Conservation (phyloP, 2,797 vertebrate genomes). For the Calcarius lapponicus region DNA sequence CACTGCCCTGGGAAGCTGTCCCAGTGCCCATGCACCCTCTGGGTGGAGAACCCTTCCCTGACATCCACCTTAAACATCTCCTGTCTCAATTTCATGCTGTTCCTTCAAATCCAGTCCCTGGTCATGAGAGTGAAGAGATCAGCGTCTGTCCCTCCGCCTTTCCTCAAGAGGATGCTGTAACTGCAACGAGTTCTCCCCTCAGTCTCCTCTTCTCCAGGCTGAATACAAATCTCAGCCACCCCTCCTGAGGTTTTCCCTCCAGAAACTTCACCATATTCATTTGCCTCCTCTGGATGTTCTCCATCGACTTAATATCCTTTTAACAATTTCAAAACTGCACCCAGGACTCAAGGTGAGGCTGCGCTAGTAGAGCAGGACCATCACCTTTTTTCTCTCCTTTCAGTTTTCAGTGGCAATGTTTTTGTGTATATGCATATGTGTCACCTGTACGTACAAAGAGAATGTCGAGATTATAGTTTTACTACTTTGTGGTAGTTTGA, state of each 20-base stretch:
- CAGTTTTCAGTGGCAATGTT: neutral
- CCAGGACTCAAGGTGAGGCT: neutral
- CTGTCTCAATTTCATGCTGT: neutral
- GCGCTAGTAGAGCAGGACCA: neutral
- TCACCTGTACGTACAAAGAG: neutral
- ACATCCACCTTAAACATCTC: neutral
- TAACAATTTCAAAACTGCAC: neutral
- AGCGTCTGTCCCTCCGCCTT: accelerated
- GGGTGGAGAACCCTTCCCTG: neutral
- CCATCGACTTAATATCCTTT: neutral
- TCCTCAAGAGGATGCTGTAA: neutral
- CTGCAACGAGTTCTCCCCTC: neutral
- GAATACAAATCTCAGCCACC: neutral
- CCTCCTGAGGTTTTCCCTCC: neutral
- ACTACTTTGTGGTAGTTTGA: neutral
- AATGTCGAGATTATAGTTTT: neutral
- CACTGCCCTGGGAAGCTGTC: neutral
- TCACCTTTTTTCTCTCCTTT: neutral
- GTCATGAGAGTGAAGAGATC: neutral
- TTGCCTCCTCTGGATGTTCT: neutral
- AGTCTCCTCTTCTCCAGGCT: neutral
- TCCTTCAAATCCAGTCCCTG: neutral
- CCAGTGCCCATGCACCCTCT: neutral
- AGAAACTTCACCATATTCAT: neutral
- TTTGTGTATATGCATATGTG: neutral